Base-by-base conservation (phyloP, 2,797 vertebrate species). In the Enteromius mattozi region DNA sequence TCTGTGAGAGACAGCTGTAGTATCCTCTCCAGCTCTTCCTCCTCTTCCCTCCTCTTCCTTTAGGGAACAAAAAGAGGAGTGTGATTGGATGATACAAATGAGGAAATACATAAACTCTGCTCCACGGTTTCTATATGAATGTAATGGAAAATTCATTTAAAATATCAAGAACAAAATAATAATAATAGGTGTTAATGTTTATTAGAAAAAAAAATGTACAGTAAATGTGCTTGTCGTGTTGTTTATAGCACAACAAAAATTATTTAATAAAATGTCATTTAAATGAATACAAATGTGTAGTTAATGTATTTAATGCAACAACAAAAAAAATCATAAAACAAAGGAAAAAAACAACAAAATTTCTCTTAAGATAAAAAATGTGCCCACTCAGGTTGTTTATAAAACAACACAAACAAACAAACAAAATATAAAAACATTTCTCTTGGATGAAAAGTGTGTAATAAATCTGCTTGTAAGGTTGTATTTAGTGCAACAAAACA, bases 1-100 rank as follows among this genome's bases (percentile, higher is more conserved):
- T 99, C 97, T 0, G 96, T 98, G 92, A 99, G 97, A 13, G 97
- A 99, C 86, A 97, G 96, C 90, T 93, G 97, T 88, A 98, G 93
- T 92, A 96, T 97, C 91, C 97, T 95, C 93, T 97, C 96, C 0
- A 98, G 91, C 92, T 98, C 97, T 47, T 98, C 97, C 1, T 98
- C 97, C 77, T 98, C 97, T 91, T 97, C 96, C 1, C 94, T 95
- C 54, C 91, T 94, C 63, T 92, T 93, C 87, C 95, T 96, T 90
- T 89, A 83, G 49, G 79, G 75, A 86, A 84, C 78, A 27, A 81
- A 70, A 2, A 85, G 35, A 86, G 33, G 12, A 84, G 79, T 24
- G 68, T 63, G 40, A 80, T 10, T 71, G 27, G 68, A 63, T 42
- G 69, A 42, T 16, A 51, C 27, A 37, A 42, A 54, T 40, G 14